These are phyloP conservation scores for Tenebrio molitor DNA, from an alignment of 1,140 invertebrate genomes.

Conservation along the genomic window DNA sequence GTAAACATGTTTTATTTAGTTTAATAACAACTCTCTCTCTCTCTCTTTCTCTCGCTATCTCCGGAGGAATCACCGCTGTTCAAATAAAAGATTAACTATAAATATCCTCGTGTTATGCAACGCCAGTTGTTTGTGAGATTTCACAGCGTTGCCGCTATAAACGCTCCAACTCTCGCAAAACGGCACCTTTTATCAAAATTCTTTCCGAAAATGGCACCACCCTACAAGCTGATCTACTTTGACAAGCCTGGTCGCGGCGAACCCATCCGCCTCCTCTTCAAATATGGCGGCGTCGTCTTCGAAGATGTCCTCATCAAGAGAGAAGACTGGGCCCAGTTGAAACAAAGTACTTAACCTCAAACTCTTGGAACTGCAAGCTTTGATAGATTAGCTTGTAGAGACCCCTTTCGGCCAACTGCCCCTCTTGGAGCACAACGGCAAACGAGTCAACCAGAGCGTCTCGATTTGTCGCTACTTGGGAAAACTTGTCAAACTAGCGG, in stretches of 20 bases:
- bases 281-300: conserved; percentile 77
- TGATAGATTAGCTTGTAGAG: no score
- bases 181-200: no score
- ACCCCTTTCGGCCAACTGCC: conserved; percentile 81
- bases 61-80: no score
- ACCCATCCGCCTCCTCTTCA: conserved; percentile 79
- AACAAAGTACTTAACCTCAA: conserved; percentile 64
- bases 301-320: conserved; percentile 74
- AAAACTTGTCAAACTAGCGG: conserved; percentile 73
- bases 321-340: conserved; percentile 66
- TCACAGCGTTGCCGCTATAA: no score
- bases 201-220: conserved; percentile 59
- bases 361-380: no score
- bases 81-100: no score
- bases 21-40: no score
- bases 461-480: conserved; percentile 79
- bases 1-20: no score
- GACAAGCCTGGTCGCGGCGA: conserved; percentile 78
- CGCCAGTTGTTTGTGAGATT: no score
- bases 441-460: conserved; percentile 73
- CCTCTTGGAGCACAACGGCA: conserved; percentile 78
- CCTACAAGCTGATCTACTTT: conserved; percentile 78
- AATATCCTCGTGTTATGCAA: no score
- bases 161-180: no score
- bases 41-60: no score